Evolutionary conservation across 2,797 vertebrate species (phyloP), one percentile per base, ranked within the genome.

Genomic region (Phylloscopus collybita): DNA sequence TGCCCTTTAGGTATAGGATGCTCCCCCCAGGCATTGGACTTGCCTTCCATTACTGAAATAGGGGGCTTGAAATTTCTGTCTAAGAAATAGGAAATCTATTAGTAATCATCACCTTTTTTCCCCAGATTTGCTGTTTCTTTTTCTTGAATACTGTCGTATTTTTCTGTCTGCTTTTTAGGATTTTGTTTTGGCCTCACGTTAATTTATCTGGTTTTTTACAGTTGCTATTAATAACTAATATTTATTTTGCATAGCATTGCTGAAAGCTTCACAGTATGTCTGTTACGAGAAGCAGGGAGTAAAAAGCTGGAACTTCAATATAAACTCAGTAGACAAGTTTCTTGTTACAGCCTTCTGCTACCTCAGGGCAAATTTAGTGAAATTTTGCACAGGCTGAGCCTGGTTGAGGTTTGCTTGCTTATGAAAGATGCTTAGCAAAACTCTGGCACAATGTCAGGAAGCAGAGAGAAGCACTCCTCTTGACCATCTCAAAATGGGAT

Each of bases 401-500:
- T 62, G 74, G n/a, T 50, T 40, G 70, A 32, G 76, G 45, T 83
- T 81, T 74, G 67, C 82, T 95, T 88, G 74, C 61, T 82, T 80
- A 29, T 84, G 60, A 83, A 92, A 86, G 11, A 12, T 42, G 21
- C 86, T 85, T 81, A 59, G 51, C 50, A 74, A 21, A 65, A 67
- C 66, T 96, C 78, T 88, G 61, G 25, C 61, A 71, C 14, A 36
- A n/a, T 22, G 78, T 61, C 94, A 75, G 73, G 93, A 80, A 19
- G 44, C 69, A 90, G 93, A 86, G 87, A 84, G 69, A 78, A 96
- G 59, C 26, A 4, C 60, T 87, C 26, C 54, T 81, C 80, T 88
- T 74, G 51, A 51, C n/a, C 12, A 3, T 67, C 88, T 92, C 82
- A 78, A 44, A 36, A 89, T 87, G 81, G 69, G 75, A n/a, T 57